Percentiles rank a stretch among this genome's conserved stretches.
Conservation (phyloP, 2,888 invertebrate species). For the Lucinisca nassula region DNA sequence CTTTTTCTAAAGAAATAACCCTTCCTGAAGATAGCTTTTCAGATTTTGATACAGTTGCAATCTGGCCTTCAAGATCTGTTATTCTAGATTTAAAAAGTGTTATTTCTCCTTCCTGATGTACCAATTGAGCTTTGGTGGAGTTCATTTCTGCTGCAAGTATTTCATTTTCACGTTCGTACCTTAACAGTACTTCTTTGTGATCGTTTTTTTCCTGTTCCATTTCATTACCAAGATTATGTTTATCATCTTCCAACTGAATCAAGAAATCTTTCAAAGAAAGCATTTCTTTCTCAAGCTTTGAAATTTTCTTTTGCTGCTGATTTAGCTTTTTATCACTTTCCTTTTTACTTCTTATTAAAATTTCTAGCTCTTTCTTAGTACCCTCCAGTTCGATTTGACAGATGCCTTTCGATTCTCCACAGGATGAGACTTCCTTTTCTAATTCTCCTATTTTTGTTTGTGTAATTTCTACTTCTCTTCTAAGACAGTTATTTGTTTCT, state of each 20-base stretch:
- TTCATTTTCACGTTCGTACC: slow-evolving; percentile 17
- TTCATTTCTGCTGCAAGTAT: slow-evolving; percentile 30
- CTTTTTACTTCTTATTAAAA: not conserved
- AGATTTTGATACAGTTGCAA: slow-evolving; percentile 29
- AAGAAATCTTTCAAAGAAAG: not conserved
- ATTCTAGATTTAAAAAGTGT: slow-evolving; percentile 40
- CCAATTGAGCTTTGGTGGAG: slow-evolving; percentile 14
- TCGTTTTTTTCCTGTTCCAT: not conserved
- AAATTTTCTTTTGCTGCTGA: not conserved
- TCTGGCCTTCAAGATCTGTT: slow-evolving; percentile 10
- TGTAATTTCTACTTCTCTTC: not conserved
- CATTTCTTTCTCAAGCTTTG: not conserved
- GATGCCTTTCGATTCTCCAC: slow-evolving; percentile 7
- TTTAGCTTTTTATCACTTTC: not conserved
- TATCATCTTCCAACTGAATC: not conserved
- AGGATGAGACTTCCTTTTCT: slow-evolving; percentile 32
- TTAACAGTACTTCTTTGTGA: slow-evolving; percentile 4
- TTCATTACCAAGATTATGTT: slow-evolving; percentile 17
- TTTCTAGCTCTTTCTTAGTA: not conserved
- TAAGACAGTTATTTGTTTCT: slow-evolving; percentile 29
- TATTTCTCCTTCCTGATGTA: slow-evolving; percentile 41
- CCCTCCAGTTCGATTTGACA: slow-evolving; percentile 31
- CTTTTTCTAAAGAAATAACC: slow-evolving; percentile 50
- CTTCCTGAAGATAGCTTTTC: slow-evolving; percentile 42
- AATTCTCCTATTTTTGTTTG: slow-evolving; percentile 33